Evolutionary conservation across 2,797 vertebrate genomes (phyloP).

Genomic region (Acrossocheilus wenchowensis): DNA sequence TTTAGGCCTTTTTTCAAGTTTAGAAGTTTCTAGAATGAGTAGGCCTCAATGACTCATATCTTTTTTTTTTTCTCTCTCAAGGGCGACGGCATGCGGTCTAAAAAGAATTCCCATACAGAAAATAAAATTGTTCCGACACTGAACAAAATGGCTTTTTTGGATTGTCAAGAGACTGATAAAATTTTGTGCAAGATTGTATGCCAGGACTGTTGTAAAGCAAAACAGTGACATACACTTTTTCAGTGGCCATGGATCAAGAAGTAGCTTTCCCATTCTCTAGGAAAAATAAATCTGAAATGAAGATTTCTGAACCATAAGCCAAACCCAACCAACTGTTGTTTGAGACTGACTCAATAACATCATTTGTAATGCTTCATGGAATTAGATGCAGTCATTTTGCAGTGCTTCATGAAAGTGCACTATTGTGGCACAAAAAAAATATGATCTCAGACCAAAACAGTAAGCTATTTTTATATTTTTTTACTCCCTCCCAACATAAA

Average conservation of each 20-base stretch:
- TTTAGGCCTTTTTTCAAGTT: background rate
- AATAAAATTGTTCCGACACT: background rate
- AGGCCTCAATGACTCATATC: constrained; percentile 20
- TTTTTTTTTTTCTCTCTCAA: background rate
- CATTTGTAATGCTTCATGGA: background rate
- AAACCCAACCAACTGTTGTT: background rate
- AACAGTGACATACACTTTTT: background rate
- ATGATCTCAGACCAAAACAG: background rate
- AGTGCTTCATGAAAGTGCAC: background rate
- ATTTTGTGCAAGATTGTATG: background rate
- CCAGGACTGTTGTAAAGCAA: background rate
- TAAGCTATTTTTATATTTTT: background rate
- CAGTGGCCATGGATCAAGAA: background rate
- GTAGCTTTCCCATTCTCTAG: background rate
- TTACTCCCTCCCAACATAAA: background rate
- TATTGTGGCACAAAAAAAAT: background rate
- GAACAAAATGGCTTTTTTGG: background rate
- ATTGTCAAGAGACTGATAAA: background rate
- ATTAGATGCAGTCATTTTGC: background rate
- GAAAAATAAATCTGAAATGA: background rate
- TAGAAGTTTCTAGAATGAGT: constrained; percentile 48
- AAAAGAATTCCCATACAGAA: background rate
- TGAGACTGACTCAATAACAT: background rate
- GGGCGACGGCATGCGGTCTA: background rate
- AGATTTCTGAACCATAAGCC: background rate